Base-by-base conservation (phyloP, 2,797 vertebrate genomes). In the Platalea minor region DNA sequence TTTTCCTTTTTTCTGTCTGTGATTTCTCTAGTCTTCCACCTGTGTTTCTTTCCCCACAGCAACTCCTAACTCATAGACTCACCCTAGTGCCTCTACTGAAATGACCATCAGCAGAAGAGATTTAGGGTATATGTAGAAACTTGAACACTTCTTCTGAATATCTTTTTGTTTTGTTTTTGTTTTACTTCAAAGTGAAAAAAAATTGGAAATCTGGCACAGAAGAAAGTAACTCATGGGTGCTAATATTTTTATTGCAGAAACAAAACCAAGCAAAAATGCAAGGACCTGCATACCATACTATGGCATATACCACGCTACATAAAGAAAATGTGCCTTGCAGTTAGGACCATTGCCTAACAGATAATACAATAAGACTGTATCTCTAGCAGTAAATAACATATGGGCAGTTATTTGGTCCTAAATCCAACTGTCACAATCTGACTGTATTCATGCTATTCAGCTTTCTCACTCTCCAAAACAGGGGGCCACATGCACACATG, bases 241-340 rank as follows among this genome's bases (percentile, higher is more conserved):
- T 76, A 78, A 39, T 75, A 31, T 46, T 86, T 92, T 91, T 70
- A 54, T 48, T 3, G 1, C 12, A 68, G 51, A 54, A 88, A 46
- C 2, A 68, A 76, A 80, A 39, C 46, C 13, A 72, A 46, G 10
- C 4, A 69, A 61, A 92, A 82, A 18, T 13, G 8, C 23, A 50
- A 64, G 45, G 19, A 56, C 6, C 29, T 68, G 18, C 11, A 21
- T 24, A 21, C 8, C 12, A 39, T 43, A 13, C 3, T 39, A 17
- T 1, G 15, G 5, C 13, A 37, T 26, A 25, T 16, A 45, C 28
- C 0, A 1, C 37, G 29, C 4, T 31, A 45, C 11, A 7, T 48
- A 29, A 65, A 94, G 43, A 20, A 8, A 50, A 7, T 8, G 6
- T 88, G 23, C 11, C 9, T 53, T 24, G 3, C 3, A 4, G 17